Evolutionary conservation across 2,888 invertebrate species (phyloP).

Genomic region (Pterobdella sp.): DNA sequence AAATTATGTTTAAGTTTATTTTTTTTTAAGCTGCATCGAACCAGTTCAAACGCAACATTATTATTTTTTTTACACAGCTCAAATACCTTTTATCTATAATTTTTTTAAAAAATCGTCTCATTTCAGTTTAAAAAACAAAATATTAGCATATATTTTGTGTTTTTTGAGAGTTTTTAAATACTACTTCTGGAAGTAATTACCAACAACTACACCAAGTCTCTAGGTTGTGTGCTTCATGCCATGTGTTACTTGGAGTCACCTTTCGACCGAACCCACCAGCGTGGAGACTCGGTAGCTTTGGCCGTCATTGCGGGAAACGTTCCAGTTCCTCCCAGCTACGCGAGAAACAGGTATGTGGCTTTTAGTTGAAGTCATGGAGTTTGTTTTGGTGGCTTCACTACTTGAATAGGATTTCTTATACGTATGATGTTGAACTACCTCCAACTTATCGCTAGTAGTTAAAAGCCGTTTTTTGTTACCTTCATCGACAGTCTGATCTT

Average conservation of each 20-base stretch:
- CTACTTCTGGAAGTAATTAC: background rate
- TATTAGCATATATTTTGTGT: background rate
- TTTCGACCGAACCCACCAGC: constrained; percentile 72
- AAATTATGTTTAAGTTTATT: too few species aligned
- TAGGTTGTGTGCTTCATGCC: constrained; percentile 77
- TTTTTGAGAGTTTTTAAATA: background rate
- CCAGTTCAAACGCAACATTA: too few species aligned
- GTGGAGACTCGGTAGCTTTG: constrained; percentile 77
- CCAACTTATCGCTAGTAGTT: too few species aligned
- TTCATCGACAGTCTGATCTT: too few species aligned
- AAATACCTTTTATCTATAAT: too few species aligned
- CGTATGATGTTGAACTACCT: too few species aligned
- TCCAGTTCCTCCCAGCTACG: constrained; percentile 30
- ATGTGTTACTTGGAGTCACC: constrained; percentile 77
- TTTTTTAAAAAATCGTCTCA: too few species aligned
- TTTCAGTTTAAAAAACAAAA: background rate
- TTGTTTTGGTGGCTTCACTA: background rate
- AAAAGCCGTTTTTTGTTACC: too few species aligned
- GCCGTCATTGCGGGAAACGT: constrained; percentile 69
- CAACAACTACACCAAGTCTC: constrained; percentile 61
- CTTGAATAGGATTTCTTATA: too few species aligned
- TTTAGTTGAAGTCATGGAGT: background rate
- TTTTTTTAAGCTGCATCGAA: too few species aligned
- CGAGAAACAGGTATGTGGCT: background rate
- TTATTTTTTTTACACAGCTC: too few species aligned